phyloP scores from a whole-genome alignment of 1,140 invertebrate genomes.

The Drepana arcuata region DNA sequence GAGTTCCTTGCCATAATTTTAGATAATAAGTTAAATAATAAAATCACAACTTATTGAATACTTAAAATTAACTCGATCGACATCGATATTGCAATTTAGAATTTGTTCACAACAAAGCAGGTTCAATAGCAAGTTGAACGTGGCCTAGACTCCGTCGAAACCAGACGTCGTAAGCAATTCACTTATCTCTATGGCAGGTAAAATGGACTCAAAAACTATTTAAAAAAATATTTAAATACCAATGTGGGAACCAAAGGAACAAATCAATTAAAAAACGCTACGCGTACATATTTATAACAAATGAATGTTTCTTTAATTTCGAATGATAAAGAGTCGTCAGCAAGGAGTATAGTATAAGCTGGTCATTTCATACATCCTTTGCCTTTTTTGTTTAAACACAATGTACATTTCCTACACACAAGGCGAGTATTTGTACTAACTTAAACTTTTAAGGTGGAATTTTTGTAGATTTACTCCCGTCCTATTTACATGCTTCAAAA shows the following conservation, averaged over 20 bases:
- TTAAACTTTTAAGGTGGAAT: slow-evolving; percentile 26
- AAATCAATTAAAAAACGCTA: slow-evolving; percentile 35
- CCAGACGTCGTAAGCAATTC: slow-evolving; percentile 38
- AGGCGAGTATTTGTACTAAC: too few species aligned
- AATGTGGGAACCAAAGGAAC: slow-evolving; percentile 37
- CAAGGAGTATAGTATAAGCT: too few species aligned
- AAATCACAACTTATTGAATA: slow-evolving; percentile 66
- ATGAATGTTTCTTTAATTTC: too few species aligned
- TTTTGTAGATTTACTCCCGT: slow-evolving; percentile 20
- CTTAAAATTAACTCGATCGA: slow-evolving; percentile 62
- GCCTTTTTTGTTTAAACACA: too few species aligned
- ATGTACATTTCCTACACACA: too few species aligned
- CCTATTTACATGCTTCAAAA: slow-evolving; percentile 38
- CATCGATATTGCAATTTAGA: slow-evolving; percentile 42
- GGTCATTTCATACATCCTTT: too few species aligned
- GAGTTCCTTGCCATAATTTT: slow-evolving; percentile 66
- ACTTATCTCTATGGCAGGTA: slow-evolving; percentile 65
- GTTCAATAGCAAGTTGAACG: not conserved
- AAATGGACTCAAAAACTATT: slow-evolving; percentile 57
- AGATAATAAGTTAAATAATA: slow-evolving; percentile 68
- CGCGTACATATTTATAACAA: slow-evolving; percentile 17
- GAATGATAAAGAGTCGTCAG: too few species aligned
- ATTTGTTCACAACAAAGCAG: slow-evolving; percentile 17
- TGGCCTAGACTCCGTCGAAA: slow-evolving; percentile 17
- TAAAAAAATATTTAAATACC: slow-evolving; percentile 45